A percentile compares a stretch with the other conserved stretches of the same genome.
phyloP scores from a whole-genome alignment of 2,113 vertebrate species.

The Antidorcas marsupialis region DNA sequence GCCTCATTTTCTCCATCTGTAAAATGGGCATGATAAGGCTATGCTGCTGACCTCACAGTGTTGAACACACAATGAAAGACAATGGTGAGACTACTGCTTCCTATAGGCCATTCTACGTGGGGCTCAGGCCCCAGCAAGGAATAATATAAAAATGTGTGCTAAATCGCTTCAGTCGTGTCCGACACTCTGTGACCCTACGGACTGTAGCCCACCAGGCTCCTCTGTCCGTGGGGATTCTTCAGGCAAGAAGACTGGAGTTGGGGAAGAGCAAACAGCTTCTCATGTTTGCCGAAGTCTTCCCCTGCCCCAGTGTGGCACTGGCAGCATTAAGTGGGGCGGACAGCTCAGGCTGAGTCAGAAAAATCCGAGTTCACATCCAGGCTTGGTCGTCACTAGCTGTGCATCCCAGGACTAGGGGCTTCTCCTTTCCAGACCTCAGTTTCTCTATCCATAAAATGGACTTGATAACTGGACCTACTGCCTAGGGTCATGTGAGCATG shows the following conservation, averaged over 20 bases:
- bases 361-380: not conserved
- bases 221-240: not conserved
- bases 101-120: not conserved
- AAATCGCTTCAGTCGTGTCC: not conserved
- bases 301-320: not conserved
- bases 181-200: not conserved
- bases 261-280: not conserved
- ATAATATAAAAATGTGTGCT: not conserved
- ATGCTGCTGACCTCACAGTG: not conserved
- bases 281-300: not conserved
- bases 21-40: not conserved
- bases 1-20: conserved; percentile 9
- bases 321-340: not conserved
- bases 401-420: not conserved
- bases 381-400: not conserved
- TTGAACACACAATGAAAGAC: not conserved
- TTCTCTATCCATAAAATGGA: not conserved
- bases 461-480: not conserved
- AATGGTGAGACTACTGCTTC: not conserved
- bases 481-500: not conserved
- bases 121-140: not conserved
- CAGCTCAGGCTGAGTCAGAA: not conserved
- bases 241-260: not conserved
- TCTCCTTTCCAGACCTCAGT: not conserved
- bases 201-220: not conserved